Evolutionary conservation across 2,888 invertebrate genomes (phyloP).

Genomic region (Lymantria dispar): DNA sequence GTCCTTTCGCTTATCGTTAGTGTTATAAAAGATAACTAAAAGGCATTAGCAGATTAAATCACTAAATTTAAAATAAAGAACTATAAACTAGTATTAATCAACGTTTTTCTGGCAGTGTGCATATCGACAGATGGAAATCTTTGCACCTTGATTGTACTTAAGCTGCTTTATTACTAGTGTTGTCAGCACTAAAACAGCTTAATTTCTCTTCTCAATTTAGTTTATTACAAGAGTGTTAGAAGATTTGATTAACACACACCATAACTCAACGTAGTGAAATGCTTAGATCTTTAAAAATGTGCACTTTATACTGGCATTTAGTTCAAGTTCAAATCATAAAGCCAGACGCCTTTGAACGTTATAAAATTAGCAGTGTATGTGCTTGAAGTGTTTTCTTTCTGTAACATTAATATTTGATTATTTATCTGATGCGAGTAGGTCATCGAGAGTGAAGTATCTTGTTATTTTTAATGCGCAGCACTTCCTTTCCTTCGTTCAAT

Average conservation of each 20-base stretch:
- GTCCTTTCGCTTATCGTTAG: no score
- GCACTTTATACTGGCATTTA: conserved; percentile 25
- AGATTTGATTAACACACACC: not conserved
- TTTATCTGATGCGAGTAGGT: conserved; percentile 11
- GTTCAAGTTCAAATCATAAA: conserved; percentile 32
- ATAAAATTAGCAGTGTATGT: conserved; percentile 27
- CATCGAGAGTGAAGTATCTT: not conserved
- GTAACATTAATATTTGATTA: conserved; percentile 17
- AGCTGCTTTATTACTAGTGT: no score
- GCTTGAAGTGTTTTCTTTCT: conserved; percentile 23
- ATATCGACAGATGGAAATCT: no score
- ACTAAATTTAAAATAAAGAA: no score
- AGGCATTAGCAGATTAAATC: no score
- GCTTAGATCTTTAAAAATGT: conserved; percentile 13
- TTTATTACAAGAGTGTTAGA: not conserved
- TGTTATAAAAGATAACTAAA: no score
- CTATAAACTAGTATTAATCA: no score
- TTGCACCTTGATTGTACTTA: no score
- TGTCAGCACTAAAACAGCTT: no score
- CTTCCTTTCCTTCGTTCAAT: not conserved
- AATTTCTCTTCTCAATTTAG: no score
- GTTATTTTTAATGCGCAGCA: not conserved
- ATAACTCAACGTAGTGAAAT: not conserved
- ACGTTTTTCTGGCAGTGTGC: no score
- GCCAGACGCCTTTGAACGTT: conserved; percentile 28